Evolutionary conservation across 2,888 invertebrate genomes (phyloP), one percentile per base, ranked within the genome.

Genomic region (Microctonus brassicae): DNA sequence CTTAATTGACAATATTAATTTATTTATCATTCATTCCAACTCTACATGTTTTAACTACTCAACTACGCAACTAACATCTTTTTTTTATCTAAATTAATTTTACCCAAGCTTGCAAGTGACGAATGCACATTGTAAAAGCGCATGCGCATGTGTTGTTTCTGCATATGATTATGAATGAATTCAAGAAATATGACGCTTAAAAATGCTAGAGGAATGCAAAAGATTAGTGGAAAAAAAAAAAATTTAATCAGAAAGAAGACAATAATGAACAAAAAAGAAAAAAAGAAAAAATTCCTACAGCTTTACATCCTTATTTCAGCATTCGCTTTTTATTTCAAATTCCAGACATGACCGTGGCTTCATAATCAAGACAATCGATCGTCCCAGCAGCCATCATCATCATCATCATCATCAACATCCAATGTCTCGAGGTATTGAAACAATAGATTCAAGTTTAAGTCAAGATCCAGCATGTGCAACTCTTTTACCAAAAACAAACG

Each of bases 391-490:
- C 58, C 58, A 58, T 20, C 58, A 47, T 42, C 70, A 65, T 58
- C 64, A 58, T n/a, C 61, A 70, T 65, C 83, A 83, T 33, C 60
- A 63, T n/a, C 47, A 42, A n/a, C 42, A 26, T 26, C 47, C 52
- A 47, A 10, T 47, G 47, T 26, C 82, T 61, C 47, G 47, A 17
- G 82, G 79, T 74, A 85, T 87, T 75, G 86, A 87, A 77, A 85
- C 83, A 73, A 86, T 87, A 73, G 87, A 87, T 74, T 86, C 86
- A 70, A 83, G 81, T 53, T 75, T 86, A 58, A 83, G 82, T 68
- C 86, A 86, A 75, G 87, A 87, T 75, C 86, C 87, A 36, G 87
- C 87, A 17, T 85, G 86, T 68, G 86, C 86, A 42, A 87, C 87
- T 75, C 76, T 87, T 3, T 76, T 87, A 55, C 86, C 87, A 34